Evolutionary conservation across 1,140 invertebrate genomes (phyloP).

Genomic region (Neodiprion lecontei): DNA sequence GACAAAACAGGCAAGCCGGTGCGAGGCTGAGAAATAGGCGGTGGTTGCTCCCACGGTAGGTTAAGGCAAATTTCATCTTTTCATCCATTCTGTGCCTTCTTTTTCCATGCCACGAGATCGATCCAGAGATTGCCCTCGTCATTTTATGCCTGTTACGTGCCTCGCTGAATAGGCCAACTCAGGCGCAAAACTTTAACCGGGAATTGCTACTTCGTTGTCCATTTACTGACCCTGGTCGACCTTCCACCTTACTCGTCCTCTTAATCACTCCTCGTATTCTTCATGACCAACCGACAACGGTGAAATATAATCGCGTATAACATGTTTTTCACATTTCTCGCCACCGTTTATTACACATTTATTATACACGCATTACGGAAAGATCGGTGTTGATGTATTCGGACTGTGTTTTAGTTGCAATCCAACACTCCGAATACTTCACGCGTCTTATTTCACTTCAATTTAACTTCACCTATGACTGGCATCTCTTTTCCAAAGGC

Average conservation of each 20-base stretch:
- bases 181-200: slow-evolving; percentile 9
- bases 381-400: too few species aligned
- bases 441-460: too few species aligned
- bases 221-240: not conserved
- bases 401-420: too few species aligned
- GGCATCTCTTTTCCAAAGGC: too few species aligned
- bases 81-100: slow-evolving; percentile 4
- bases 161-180: slow-evolving; percentile 24
- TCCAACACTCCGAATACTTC: too few species aligned
- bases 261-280: not conserved
- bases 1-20: not conserved
- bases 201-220: not conserved
- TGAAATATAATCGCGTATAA: too few species aligned
- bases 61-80: slow-evolving; percentile 19
- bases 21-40: slow-evolving; percentile 18
- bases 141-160: slow-evolving; percentile 45
- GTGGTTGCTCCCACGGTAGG: slow-evolving; percentile 30
- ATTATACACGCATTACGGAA: too few species aligned
- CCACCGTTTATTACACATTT: too few species aligned
- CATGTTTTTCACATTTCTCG: too few species aligned
- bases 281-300: too few species aligned
- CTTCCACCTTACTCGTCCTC: not conserved
- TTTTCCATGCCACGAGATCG: slow-evolving; percentile 33
- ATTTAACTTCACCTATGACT: too few species aligned
- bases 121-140: slow-evolving; percentile 44